phyloP scores from a whole-genome alignment of 2,113 vertebrate genomes.

The Chascanopsetta lugubris region DNA sequence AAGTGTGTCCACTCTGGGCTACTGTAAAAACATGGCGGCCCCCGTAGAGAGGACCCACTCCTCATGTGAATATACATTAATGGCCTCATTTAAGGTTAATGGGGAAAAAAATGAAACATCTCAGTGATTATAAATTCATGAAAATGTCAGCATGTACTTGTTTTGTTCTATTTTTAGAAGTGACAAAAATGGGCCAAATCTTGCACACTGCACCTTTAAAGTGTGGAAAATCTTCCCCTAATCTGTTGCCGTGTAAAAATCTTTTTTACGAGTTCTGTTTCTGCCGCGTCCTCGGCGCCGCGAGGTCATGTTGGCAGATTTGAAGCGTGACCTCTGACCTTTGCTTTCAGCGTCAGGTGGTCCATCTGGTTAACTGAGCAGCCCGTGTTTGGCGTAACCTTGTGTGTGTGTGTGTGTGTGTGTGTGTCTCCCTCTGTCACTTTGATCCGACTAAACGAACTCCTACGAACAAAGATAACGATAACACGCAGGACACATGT shows the following conservation, averaged over 20 bases:
- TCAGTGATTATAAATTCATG: too few species aligned
- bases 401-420: background rate
- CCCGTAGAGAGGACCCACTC: too few species aligned
- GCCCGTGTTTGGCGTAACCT: conserved; percentile 32
- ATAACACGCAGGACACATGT: conserved; percentile 18
- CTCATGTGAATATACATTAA: too few species aligned
- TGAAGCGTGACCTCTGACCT: conserved; percentile 30
- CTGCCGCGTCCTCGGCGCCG: conserved; percentile 9
- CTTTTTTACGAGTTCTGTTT: conserved; percentile 25
- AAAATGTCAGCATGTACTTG: too few species aligned
- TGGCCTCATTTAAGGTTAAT: too few species aligned
- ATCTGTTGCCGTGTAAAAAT: conserved; percentile 9
- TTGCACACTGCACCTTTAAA: too few species aligned
- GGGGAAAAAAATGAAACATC: too few species aligned
- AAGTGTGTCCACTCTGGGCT: too few species aligned
- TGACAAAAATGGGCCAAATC: too few species aligned
- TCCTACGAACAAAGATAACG: conserved; percentile 31
- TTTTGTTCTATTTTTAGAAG: too few species aligned
- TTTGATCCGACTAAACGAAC: conserved; percentile 64
- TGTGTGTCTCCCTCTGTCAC: conserved; percentile 21
- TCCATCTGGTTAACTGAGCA: conserved; percentile 53
- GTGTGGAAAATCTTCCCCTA: background rate
- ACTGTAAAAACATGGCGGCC: too few species aligned
- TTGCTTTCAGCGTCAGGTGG: conserved; percentile 41
- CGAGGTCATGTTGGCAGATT: conserved; percentile 13